These are phyloP conservation scores for Gymnocheta viridis DNA, from an alignment of 2,888 invertebrate genomes.

Conservation along the genomic window DNA sequence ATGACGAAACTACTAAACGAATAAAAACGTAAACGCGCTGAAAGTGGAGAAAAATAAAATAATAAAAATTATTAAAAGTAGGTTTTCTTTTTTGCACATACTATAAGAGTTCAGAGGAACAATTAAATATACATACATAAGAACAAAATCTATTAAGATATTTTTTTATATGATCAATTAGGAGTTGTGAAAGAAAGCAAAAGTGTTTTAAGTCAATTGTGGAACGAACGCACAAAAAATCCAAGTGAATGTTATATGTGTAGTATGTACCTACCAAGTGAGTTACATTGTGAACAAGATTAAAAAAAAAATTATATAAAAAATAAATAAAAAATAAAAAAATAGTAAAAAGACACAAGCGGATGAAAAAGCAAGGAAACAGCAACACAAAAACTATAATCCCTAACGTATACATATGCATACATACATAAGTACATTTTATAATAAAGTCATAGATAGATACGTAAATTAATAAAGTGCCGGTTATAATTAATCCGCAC, in stretches of 20 bases:
- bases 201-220: not conserved
- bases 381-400: not conserved
- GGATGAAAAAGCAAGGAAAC: conserved; percentile 2
- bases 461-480: conserved; percentile 19
- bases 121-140: conserved; percentile 12
- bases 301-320: too few relatives aligned
- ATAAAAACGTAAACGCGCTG: conserved; percentile 35
- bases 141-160: not conserved
- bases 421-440: not conserved
- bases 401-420: not conserved
- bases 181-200: conserved; percentile 4
- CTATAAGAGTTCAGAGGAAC: conserved; percentile 3
- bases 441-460: not conserved
- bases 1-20: conserved; percentile 36
- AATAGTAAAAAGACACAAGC: not conserved
- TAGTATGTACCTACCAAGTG: not conserved
- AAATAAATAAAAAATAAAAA: not conserved
- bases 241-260: conserved; percentile 7
- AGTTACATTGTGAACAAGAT: conserved; percentile 22
- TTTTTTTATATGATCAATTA: not conserved
- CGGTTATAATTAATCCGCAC: conserved; percentile 31
- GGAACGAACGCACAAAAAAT: conserved; percentile 26
- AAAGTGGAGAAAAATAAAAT: not conserved
- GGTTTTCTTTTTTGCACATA: conserved; percentile 5
- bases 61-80: not conserved